These are phyloP conservation scores for Bhutanitis thaidina DNA, from an alignment of 2,888 invertebrate genomes.

Conservation along the genomic window DNA sequence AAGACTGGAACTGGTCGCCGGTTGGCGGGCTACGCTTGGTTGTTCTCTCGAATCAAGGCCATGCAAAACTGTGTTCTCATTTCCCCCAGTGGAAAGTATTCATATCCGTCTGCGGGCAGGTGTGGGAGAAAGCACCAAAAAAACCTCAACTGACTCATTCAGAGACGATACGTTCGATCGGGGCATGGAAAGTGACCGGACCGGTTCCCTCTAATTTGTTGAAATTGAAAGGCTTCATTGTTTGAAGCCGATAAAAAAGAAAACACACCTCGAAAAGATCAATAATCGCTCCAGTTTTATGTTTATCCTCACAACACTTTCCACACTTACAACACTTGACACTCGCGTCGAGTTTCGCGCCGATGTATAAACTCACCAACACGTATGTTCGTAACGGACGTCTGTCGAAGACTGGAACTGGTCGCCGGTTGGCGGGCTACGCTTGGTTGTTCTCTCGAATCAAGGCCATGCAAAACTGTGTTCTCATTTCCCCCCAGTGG, in stretches of 20 bases:
- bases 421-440: slow-evolving; percentile 7
- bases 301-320: slow-evolving; percentile 18
- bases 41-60: slow-evolving; percentile 21
- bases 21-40: slow-evolving; percentile 11
- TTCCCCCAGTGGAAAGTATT: slow-evolving; percentile 23
- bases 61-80: slow-evolving; percentile 21
- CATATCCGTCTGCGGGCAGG: slow-evolving; percentile 21
- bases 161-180: slow-evolving; percentile 8
- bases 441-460: slow-evolving; percentile 16
- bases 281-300: slow-evolving; percentile 17
- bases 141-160: slow-evolving; percentile 19
- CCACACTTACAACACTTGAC: slow-evolving; percentile 10
- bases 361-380: slow-evolving; percentile 4
- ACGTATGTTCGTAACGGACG: not conserved
- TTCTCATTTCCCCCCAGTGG: slow-evolving; percentile 22
- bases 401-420: slow-evolving; percentile 1
- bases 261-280: slow-evolving; percentile 15
- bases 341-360: slow-evolving; percentile 21
- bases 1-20: slow-evolving; percentile 14
- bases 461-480: slow-evolving; percentile 22
- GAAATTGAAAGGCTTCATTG: slow-evolving; percentile 6
- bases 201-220: slow-evolving; percentile 17
- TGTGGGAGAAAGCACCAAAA: slow-evolving; percentile 22
- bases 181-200: slow-evolving; percentile 19
- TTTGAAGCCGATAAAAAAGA: no score